Percentiles rank a stretch among this genome's conserved stretches.
These are phyloP conservation scores for Drosophila yakuba DNA, from an alignment of 1,140 invertebrate genomes.

Conservation along the genomic window DNA sequence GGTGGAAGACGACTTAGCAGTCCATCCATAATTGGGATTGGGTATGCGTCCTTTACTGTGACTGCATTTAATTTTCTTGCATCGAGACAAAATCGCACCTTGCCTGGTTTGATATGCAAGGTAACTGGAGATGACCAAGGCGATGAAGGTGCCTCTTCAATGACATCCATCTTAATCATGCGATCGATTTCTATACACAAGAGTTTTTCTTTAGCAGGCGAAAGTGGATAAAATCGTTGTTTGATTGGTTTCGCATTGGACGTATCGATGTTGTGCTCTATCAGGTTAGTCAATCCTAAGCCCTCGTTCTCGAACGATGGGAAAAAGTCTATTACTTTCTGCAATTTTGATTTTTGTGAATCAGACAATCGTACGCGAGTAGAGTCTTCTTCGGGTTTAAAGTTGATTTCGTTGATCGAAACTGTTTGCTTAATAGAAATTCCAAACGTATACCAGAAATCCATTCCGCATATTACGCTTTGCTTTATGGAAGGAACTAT, in stretches of 20 bases:
- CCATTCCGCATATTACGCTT: too few relatives aligned
- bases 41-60: not conserved
- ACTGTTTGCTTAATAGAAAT: too few relatives aligned
- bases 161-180: not conserved
- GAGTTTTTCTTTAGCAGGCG: not conserved
- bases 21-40: not conserved
- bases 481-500: too few relatives aligned
- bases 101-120: not conserved
- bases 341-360: too few relatives aligned
- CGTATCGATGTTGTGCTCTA: not conserved
- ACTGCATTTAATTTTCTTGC: not conserved
- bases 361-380: too few relatives aligned
- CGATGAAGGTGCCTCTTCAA: not conserved
- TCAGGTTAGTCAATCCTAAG: not conserved
- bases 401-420: too few relatives aligned
- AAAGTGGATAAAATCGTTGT: not conserved
- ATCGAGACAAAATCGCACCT: not conserved
- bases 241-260: not conserved
- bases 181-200: not conserved
- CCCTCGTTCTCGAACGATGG: not conserved
- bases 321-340: not conserved
- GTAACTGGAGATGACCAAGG: slow-evolving; percentile 1
- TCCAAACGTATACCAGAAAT: too few relatives aligned
- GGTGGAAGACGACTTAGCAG: not conserved
- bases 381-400: not conserved